Conservation (phyloP, 92 coral and sea anemone genomes). For the Epizoanthus ramosus region DNA sequence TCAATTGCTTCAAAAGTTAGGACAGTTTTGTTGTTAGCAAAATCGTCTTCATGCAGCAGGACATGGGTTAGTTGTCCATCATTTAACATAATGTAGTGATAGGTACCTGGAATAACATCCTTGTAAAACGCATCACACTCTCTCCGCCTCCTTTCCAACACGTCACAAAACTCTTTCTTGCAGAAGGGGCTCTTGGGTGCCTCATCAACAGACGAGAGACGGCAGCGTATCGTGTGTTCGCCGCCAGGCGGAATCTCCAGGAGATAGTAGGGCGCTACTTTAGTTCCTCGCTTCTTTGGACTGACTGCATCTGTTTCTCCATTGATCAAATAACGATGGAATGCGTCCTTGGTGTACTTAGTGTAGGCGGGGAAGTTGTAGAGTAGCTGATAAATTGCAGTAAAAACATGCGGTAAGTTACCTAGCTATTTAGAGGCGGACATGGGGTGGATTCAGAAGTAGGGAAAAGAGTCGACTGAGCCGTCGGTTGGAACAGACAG, state of each 20-base stretch:
- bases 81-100: too few species aligned
- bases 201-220: slow-evolving; percentile 77
- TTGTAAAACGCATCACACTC: slow-evolving; percentile 88
- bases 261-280: slow-evolving; percentile 82
- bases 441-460: too few species aligned
- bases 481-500: too few species aligned
- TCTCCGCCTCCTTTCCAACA: slow-evolving; percentile 66
- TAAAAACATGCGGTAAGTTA: background rate
- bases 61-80: too few species aligned
- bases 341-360: slow-evolving; percentile 94
- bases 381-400: slow-evolving; percentile 55
- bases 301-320: slow-evolving; percentile 82
- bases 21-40: too few species aligned
- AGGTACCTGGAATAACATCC: slow-evolving; percentile 83
- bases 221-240: slow-evolving; percentile 72
- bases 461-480: background rate
- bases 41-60: too few species aligned
- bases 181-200: slow-evolving; percentile 69
- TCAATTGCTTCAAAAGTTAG: too few species aligned
- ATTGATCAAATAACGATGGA: slow-evolving; percentile 85
- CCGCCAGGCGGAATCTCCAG: slow-evolving; percentile 77
- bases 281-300: slow-evolving; percentile 81
- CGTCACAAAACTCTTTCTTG: slow-evolving; percentile 72
- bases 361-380: slow-evolving; percentile 71
- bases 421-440: background rate